Evolutionary conservation across 2,888 invertebrate genomes (phyloP).

Genomic region (Drepanosiphum platanoidis): DNA sequence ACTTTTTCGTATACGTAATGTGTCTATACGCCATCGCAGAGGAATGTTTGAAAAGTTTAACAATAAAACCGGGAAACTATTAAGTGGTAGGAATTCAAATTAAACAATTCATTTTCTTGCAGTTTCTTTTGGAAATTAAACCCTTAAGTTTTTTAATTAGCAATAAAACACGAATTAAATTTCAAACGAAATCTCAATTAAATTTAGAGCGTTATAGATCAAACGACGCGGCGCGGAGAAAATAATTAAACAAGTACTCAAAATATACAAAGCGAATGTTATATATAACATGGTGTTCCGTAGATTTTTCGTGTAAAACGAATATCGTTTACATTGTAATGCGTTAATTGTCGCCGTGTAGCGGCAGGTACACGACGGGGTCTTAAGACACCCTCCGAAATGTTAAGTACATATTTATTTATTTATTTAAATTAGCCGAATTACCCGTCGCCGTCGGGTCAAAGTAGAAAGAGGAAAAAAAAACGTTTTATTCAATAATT

Average conservation of each 20-base stretch:
- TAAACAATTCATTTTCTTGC: not conserved
- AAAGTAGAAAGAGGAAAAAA: no score
- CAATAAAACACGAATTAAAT: not conserved
- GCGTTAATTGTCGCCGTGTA: no score
- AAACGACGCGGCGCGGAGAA: not conserved
- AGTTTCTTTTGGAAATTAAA: conserved; percentile 12
- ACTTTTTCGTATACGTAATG: conserved; percentile 10
- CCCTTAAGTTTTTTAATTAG: conserved; percentile 1
- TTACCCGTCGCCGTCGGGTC: no score
- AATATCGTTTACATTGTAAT: no score
- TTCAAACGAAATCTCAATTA: not conserved
- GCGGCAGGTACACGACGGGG: no score
- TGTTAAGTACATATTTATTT: not conserved
- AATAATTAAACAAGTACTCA: not conserved
- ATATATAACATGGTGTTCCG: not conserved
- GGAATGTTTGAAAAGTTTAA: conserved; percentile 16
- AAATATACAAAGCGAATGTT: not conserved
- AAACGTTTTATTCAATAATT: no score
- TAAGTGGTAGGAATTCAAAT: conserved; percentile 21
- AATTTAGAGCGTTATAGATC: not conserved
- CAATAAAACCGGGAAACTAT: not conserved
- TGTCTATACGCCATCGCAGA: not conserved
- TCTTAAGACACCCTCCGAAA: no score
- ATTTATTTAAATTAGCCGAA: no score
- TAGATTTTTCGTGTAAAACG: not conserved